Evolutionary conservation across 2,888 invertebrate species (phyloP).

Genomic region (Boloria euphrosyne): DNA sequence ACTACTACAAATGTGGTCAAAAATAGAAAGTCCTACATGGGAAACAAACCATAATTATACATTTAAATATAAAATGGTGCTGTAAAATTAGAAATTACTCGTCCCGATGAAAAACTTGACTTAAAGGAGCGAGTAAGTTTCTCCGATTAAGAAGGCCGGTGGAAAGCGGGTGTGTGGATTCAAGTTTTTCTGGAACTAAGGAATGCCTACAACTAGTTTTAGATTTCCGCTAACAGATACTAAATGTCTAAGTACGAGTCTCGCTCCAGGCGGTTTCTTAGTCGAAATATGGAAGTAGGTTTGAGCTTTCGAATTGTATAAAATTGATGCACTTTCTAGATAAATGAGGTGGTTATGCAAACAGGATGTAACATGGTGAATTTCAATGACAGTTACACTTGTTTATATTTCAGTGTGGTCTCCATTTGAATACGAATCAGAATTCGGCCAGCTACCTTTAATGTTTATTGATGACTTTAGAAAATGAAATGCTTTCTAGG

Average conservation of each 20-base stretch:
- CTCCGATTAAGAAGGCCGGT: constrained; percentile 75
- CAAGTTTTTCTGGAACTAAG: constrained; percentile 72
- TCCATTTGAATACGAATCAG: constrained; percentile 61
- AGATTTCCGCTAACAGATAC: constrained; percentile 62
- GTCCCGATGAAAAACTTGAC: constrained; percentile 25
- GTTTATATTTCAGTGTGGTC: constrained; percentile 49
- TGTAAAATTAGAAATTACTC: background rate
- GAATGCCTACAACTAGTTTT: constrained; percentile 67
- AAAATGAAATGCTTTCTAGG: constrained; percentile 12
- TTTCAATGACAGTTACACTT: constrained; percentile 68
- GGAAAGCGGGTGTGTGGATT: constrained; percentile 70
- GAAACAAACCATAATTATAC: constrained; percentile 24
- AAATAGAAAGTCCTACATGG: constrained; percentile 65
- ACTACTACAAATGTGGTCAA: constrained; percentile 44
- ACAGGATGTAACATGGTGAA: constrained; percentile 73
- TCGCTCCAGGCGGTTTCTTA: constrained; percentile 65
- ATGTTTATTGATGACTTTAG: constrained; percentile 44
- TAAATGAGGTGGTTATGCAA: constrained; percentile 74
- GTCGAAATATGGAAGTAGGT: constrained; percentile 72
- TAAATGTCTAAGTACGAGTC: constrained; percentile 70
- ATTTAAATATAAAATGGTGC: background rate
- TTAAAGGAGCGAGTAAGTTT: constrained; percentile 47
- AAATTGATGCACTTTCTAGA: constrained; percentile 77
- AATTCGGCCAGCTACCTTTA: constrained; percentile 47
- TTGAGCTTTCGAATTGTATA: constrained; percentile 71